Conservation (phyloP, 2,888 invertebrate species). For the Eupithecia dodoneata region DNA sequence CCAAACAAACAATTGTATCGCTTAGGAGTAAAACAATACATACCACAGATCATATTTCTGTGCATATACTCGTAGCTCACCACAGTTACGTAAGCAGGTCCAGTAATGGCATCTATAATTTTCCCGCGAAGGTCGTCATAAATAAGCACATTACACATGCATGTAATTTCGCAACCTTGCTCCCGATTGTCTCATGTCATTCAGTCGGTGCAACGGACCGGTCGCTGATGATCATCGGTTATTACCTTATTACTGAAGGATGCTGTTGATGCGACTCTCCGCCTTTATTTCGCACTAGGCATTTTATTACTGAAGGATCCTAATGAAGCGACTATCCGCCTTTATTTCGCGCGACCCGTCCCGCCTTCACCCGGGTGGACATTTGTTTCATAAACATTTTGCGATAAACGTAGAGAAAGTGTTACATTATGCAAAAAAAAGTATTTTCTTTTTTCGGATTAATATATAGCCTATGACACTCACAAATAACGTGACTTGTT, state of each 20-base stretch:
- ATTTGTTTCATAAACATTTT: too few relatives aligned
- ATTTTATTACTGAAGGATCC: too few relatives aligned
- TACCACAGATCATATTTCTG: neutral
- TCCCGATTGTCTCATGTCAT: slow-evolving; percentile 69
- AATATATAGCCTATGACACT: too few relatives aligned
- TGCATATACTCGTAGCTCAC: neutral
- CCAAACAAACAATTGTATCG: neutral
- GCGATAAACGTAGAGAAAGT: too few relatives aligned
- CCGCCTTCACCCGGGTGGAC: too few relatives aligned
- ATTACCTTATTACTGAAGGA: slow-evolving; percentile 15
- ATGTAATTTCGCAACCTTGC: slow-evolving; percentile 68
- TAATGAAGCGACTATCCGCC: too few relatives aligned
- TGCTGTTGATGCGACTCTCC: neutral
- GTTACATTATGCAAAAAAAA: too few relatives aligned
- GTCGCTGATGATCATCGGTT: slow-evolving; percentile 20
- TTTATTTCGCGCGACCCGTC: too few relatives aligned
- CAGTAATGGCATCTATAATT: slow-evolving; percentile 51
- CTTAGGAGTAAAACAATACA: neutral
- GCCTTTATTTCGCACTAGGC: too few relatives aligned
- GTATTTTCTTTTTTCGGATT: too few relatives aligned
- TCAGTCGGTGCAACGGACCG: slow-evolving; percentile 68
- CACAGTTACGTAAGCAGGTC: slow-evolving; percentile 39
- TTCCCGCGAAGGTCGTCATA: slow-evolving; percentile 50
- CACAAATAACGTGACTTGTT: too few relatives aligned
- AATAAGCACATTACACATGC: slow-evolving; percentile 19